Conservation (phyloP, 2,888 invertebrate genomes). For the Philonicus albiceps region DNA sequence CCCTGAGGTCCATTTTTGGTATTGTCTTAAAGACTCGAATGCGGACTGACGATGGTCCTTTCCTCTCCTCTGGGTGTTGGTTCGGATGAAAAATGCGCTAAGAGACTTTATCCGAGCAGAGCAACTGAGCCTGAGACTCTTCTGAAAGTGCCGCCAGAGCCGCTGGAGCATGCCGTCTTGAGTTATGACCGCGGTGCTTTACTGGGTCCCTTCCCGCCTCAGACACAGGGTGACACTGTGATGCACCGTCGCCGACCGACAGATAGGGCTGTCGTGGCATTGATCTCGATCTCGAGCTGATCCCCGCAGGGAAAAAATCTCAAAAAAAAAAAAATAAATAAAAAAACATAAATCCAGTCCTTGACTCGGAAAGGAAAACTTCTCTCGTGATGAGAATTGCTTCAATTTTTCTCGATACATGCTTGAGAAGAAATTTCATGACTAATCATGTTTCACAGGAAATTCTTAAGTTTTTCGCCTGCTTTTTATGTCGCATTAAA, state of each 20-base stretch:
- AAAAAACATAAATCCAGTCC: background rate
- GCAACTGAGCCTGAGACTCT: background rate
- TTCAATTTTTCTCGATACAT: background rate
- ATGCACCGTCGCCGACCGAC: background rate
- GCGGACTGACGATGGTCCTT: background rate
- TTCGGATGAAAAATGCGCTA: background rate
- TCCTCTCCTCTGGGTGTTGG: background rate
- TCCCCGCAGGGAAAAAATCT: background rate
- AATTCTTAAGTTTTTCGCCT: background rate
- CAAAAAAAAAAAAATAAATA: background rate
- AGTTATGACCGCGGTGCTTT: background rate
- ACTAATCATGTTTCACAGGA: background rate
- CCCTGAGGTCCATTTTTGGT: background rate
- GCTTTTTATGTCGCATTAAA: background rate
- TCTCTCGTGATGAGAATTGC: background rate
- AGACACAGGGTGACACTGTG: background rate
- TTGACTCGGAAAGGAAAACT: background rate
- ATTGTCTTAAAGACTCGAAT: background rate
- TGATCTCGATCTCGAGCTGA: background rate
- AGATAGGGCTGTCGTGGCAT: background rate
- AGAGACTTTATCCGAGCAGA: background rate
- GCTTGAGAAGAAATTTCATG: background rate
- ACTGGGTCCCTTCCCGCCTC: background rate
- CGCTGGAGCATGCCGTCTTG: background rate
- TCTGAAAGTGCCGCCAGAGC: background rate